phyloP scores from a whole-genome alignment of 1,140 invertebrate species.

The Geopemphigus sp. region DNA sequence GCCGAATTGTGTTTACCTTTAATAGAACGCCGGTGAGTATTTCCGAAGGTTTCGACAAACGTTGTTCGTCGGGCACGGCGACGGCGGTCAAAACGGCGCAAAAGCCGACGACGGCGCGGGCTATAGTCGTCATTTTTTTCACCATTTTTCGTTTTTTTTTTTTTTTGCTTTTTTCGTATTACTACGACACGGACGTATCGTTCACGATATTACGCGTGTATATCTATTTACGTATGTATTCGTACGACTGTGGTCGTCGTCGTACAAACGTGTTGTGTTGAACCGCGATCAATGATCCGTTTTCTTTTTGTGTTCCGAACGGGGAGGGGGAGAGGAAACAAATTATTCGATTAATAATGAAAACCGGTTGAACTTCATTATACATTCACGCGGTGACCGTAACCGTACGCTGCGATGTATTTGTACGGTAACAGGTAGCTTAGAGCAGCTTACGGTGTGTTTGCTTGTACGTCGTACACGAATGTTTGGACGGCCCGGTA shows the following conservation, averaged over 20 bases:
- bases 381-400: background rate
- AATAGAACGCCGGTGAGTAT: background rate
- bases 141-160: too few relatives aligned
- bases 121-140: background rate
- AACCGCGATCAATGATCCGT: conserved; percentile 2
- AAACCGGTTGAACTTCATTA: conserved; percentile 45
- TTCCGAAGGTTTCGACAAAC: background rate
- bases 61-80: background rate
- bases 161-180: too few relatives aligned
- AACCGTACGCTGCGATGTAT: too few relatives aligned
- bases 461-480: background rate
- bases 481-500: background rate
- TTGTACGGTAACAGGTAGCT: too few relatives aligned
- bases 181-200: background rate
- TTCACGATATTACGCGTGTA: too few relatives aligned
- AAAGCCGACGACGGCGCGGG: background rate
- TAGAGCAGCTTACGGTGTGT: background rate
- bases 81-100: background rate
- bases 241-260: too few relatives aligned
- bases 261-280: background rate
- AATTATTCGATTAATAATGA: conserved; percentile 5
- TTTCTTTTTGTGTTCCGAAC: background rate
- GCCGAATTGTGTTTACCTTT: too few relatives aligned
- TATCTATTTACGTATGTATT: too few relatives aligned
- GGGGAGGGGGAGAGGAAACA: too few relatives aligned